These are phyloP conservation scores for Eupithecia centaureata DNA, from an alignment of 2,888 invertebrate genomes.

Conservation along the genomic window DNA sequence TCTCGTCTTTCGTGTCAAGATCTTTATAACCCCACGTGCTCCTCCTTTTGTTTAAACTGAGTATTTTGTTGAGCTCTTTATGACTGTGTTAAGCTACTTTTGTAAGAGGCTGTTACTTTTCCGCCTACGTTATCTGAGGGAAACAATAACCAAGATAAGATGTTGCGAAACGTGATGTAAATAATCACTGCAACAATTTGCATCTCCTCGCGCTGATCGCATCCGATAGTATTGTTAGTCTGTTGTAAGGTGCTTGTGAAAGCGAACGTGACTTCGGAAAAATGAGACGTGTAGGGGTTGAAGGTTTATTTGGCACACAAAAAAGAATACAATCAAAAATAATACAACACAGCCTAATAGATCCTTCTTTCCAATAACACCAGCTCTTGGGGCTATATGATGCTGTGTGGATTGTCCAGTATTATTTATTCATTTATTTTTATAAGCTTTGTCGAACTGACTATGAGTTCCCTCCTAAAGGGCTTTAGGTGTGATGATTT, in stretches of 20 bases:
- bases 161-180: conserved; percentile 29
- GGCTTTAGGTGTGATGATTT: neutral
- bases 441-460: neutral
- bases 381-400: no score
- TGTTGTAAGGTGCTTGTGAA: neutral
- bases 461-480: neutral
- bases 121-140: conserved; percentile 27
- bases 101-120: conserved; percentile 4
- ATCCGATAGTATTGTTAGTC: conserved; percentile 16
- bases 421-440: no score
- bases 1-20: neutral
- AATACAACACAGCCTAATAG: no score
- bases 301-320: no score
- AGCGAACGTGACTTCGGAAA: conserved; percentile 11
- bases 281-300: no score
- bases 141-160: conserved; percentile 33
- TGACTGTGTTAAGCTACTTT: neutral
- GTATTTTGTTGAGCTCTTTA: neutral
- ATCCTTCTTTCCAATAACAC: no score
- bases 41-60: no score
- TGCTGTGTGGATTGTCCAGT: no score
- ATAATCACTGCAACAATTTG: conserved; percentile 29
- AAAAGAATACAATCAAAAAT: no score
- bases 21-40: neutral
- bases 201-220: conserved; percentile 26